Evolutionary conservation across 2,113 vertebrate genomes (phyloP), one percentile per base, ranked within the genome.

Genomic region (Engraulis encrasicolus): DNA sequence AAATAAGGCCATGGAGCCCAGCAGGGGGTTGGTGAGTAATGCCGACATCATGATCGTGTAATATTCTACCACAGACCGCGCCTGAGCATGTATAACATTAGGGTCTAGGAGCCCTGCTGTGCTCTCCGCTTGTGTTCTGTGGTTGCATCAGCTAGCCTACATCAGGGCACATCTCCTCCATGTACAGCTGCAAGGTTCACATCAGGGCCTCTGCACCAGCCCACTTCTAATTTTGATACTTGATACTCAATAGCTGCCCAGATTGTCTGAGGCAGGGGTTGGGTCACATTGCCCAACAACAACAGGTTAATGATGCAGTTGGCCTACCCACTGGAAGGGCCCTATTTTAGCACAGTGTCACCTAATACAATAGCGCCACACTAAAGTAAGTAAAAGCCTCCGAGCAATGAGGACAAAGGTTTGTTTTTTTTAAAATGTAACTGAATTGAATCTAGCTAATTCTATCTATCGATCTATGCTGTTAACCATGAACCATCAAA

Each of bases 131-230:
- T 74, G 66, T 74, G 27, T 34, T 31, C 31, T 34, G 66, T 15
- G 27, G 66, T 34, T 9, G 66, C 31, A 74, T 31, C 66, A n/a
- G n/a, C n/a, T n/a, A n/a, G 31, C 11, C 14, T 27, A 23, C 34
- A 31, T 74, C 66, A 74, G 31, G 31, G 31, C 66, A 74, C 66
- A 74, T n/a, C n/a, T n/a, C 66, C 66, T 74, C 31, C 66, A 34
- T 74, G 34, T 31, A 31, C 27, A 74, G 34, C 66, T 31, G 15
- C 66, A 74, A 31, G 40, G 4, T 9, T 45, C 11, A 74, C 14
- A 74, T 74, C 66, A 74, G 66, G 14, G 14, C 66, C 66, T 74
- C 66, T 34, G 66, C 66, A 34, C 66, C 27, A 34, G 23, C 66
- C 34, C 66, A 34, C 31, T 15, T 74, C 66, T 34, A 34, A 36